These are phyloP conservation scores for Phymatocera aterrima DNA, from an alignment of 2,888 invertebrate species.

Conservation along the genomic window DNA sequence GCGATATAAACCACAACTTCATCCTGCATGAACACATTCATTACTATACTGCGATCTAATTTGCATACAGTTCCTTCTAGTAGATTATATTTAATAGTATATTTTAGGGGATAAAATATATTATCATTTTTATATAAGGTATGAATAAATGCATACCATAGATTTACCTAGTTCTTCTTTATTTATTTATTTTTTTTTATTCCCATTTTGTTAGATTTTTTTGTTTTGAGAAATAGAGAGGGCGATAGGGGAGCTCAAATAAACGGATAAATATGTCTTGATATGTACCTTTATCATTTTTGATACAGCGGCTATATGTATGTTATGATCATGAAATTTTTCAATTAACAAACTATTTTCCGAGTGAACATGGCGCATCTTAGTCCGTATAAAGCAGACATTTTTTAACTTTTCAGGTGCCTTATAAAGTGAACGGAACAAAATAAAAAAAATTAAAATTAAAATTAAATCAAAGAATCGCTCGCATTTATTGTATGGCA, in stretches of 20 bases:
- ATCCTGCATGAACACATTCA: conserved; percentile 51
- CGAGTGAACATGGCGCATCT: too few species aligned
- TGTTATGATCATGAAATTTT: conserved; percentile 10
- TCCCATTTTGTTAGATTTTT: too few species aligned
- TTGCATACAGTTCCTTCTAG: conserved; percentile 57
- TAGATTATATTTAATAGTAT: conserved; percentile 38
- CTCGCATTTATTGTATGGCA: too few species aligned
- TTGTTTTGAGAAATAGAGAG: background rate
- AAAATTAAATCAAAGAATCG: too few species aligned
- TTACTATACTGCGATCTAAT: conserved; percentile 51
- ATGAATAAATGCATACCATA: background rate
- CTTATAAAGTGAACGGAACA: conserved; percentile 28
- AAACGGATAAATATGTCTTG: too few species aligned
- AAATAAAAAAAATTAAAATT: too few species aligned
- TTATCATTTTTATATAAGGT: background rate
- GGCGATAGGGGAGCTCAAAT: conserved; percentile 8
- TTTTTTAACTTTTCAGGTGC: conserved; percentile 30
- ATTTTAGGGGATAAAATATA: conserved; percentile 46
- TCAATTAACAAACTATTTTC: background rate
- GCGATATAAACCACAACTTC: too few species aligned
- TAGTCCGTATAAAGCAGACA: too few species aligned
- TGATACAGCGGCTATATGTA: background rate
- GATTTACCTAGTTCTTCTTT: background rate
- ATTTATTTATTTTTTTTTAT: too few species aligned
- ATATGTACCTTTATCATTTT: too few species aligned